phyloP scores from a whole-genome alignment of 1,140 invertebrate genomes.

The Drosophila suzukii region DNA sequence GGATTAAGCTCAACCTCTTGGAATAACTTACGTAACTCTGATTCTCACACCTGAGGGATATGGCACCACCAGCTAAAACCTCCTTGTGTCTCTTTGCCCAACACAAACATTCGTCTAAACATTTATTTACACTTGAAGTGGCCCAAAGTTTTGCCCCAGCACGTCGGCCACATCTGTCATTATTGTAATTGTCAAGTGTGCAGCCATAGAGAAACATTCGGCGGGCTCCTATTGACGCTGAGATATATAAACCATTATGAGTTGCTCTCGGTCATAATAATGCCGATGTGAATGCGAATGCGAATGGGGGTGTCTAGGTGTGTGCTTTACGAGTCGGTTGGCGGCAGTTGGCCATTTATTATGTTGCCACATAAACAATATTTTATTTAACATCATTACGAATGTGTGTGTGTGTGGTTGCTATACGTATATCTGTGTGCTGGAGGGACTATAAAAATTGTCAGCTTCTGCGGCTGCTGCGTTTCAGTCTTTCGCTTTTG shows the following conservation, averaged over 20 bases:
- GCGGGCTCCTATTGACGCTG: constrained; percentile 42
- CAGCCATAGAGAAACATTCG: constrained; percentile 27
- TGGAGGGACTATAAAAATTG: constrained; percentile 75
- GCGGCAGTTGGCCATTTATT: constrained; percentile 77
- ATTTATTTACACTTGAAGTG: constrained; percentile 52
- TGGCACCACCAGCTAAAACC: constrained; percentile 7
- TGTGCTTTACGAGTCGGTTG: constrained; percentile 73
- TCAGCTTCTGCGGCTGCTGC: constrained; percentile 65
- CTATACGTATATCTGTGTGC: constrained; percentile 1
- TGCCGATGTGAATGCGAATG: constrained; percentile 51
- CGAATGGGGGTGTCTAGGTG: constrained; percentile 41
- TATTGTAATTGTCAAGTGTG: constrained; percentile 65
- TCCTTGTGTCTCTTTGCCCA: constrained; percentile 17
- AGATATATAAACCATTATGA: constrained; percentile 62
- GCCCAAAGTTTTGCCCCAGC: constrained; percentile 32
- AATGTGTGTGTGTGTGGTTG: constrained; percentile 12
- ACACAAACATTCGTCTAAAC: constrained; percentile 45
- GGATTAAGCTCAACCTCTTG: not conserved
- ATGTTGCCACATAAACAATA: constrained; percentile 82
- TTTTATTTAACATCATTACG: constrained; percentile 82
- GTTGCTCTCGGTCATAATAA: constrained; percentile 55
- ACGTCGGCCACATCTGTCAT: constrained; percentile 67
- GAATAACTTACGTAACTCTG: constrained; percentile 6
- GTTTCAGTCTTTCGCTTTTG: constrained; percentile 19
- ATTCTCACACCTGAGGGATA: constrained; percentile 2